Conservation (phyloP, 2,888 invertebrate species). For the Priapulus caudatus region DNA sequence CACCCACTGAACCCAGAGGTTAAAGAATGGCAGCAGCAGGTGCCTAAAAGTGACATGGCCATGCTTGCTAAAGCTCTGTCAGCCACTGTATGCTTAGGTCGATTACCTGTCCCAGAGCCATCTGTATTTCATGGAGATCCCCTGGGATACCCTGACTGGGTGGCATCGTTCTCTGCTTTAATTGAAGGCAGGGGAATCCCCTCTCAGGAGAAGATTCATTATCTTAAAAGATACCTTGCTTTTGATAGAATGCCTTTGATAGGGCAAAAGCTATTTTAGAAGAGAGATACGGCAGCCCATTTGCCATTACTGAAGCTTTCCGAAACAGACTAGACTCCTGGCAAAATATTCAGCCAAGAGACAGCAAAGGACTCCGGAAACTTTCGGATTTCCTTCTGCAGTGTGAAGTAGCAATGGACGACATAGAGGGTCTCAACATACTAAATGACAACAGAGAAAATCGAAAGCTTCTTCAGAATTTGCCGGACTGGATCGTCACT, state of each 20-base stretch:
- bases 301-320: conserved; percentile 17
- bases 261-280: conserved; percentile 18
- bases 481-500: conserved; percentile 17
- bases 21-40: too few relatives aligned
- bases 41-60: too few relatives aligned
- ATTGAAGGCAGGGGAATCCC: conserved; percentile 13
- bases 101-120: conserved; percentile 17
- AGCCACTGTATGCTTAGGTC: too few relatives aligned
- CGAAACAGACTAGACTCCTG: conserved; percentile 16
- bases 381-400: too few relatives aligned
- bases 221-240: conserved; percentile 19
- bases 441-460: conserved; percentile 14
- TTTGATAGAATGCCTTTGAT: conserved; percentile 15
- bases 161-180: conserved; percentile 17
- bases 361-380: conserved; percentile 14
- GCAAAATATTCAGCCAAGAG: conserved; percentile 15
- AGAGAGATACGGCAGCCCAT: conserved; percentile 19
- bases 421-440: too few relatives aligned
- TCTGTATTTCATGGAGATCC: conserved; percentile 18
- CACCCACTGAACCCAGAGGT: too few relatives aligned
- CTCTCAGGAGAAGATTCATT: conserved; percentile 16
- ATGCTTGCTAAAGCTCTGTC: too few relatives aligned
- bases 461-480: conserved; percentile 17
- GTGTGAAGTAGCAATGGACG: too few relatives aligned
- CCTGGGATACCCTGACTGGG: conserved; percentile 18